Evolutionary conservation across 2,888 invertebrate genomes (phyloP).

Genomic region (Acleris emargana): DNA sequence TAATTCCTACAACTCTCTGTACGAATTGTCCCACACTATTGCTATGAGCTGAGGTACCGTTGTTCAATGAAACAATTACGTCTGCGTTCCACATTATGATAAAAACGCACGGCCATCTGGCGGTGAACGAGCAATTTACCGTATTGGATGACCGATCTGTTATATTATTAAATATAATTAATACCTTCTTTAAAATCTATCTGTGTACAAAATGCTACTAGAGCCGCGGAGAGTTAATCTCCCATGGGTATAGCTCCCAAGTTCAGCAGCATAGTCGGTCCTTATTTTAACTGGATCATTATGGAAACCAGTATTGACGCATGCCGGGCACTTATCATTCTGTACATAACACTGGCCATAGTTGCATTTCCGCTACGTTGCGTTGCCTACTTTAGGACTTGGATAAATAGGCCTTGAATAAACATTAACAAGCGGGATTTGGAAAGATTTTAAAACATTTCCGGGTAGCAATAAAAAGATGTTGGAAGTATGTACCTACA

Average conservation of each 20-base stretch:
- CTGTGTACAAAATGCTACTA: no score
- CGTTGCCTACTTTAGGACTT: conserved; percentile 59
- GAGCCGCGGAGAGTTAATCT: no score
- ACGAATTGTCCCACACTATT: conserved; percentile 16
- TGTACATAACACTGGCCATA: conserved; percentile 58
- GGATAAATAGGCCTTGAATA: conserved; percentile 69
- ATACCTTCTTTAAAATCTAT: no score
- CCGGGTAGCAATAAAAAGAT: background rate
- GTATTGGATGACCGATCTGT: conserved; percentile 20
- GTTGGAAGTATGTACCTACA: conserved; percentile 7
- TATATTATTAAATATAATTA: background rate
- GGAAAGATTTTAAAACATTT: background rate
- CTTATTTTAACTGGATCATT: conserved; percentile 34
- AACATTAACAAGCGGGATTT: conserved; percentile 42
- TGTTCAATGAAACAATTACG: conserved; percentile 25
- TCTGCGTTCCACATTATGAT: conserved; percentile 29
- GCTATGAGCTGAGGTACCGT: conserved; percentile 15
- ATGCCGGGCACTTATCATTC: conserved; percentile 60
- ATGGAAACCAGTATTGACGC: conserved; percentile 53
- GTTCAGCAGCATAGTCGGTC: conserved; percentile 37
- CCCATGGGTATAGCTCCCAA: conserved; percentile 14
- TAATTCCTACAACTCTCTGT: conserved; percentile 30
- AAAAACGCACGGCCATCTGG: conserved; percentile 29
- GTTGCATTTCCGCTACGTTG: conserved; percentile 67
- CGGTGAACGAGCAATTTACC: conserved; percentile 19